Conservation (phyloP, 2,888 invertebrate species). For the Candidula unifasciata region DNA sequence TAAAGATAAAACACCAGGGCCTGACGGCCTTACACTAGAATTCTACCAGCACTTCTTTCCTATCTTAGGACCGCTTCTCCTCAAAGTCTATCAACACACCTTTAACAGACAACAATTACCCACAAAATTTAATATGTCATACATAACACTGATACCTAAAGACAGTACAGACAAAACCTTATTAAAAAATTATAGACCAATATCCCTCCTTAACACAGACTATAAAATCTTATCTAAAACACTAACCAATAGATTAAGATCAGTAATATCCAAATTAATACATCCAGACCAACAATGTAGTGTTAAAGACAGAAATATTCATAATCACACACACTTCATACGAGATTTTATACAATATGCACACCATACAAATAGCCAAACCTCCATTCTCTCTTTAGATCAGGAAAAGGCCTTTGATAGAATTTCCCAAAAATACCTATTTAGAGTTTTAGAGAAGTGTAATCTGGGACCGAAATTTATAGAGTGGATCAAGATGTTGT, state of each 20-base stretch:
- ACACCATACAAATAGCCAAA: neutral
- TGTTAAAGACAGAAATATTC: slow-evolving; percentile 4
- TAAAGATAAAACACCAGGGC: too few relatives aligned
- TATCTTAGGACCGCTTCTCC: too few relatives aligned
- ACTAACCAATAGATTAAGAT: neutral
- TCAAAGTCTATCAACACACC: too few relatives aligned
- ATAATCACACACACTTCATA: slow-evolving; percentile 19
- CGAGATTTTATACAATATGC: neutral
- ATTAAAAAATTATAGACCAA: too few relatives aligned
- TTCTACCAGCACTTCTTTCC: too few relatives aligned
- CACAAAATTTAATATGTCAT: too few relatives aligned
- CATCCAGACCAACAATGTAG: slow-evolving; percentile 5
- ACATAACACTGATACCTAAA: too few relatives aligned
- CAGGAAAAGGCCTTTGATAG: neutral
- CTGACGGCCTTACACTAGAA: too few relatives aligned
- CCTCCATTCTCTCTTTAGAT: neutral
- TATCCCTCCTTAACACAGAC: too few relatives aligned
- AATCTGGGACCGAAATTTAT: neutral
- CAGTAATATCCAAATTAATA: neutral
- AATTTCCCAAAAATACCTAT: neutral
- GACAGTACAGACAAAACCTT: too few relatives aligned
- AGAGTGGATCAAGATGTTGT: neutral
- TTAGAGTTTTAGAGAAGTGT: neutral
- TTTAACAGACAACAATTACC: too few relatives aligned
- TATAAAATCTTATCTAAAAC: too few relatives aligned